Base-by-base conservation (phyloP, 1,140 invertebrate species). In the Euura lappo region DNA sequence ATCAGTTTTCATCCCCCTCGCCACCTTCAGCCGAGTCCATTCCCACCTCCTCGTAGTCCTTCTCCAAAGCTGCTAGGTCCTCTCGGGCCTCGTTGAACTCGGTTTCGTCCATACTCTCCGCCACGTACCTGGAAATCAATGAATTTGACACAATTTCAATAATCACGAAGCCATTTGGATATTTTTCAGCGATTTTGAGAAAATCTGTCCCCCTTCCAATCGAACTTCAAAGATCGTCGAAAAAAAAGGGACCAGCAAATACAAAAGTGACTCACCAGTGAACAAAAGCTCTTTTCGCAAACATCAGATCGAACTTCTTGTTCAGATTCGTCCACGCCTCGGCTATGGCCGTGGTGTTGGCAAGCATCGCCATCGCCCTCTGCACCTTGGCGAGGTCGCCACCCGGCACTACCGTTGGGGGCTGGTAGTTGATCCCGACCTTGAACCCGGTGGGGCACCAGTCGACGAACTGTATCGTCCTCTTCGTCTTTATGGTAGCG, bases 361-460 rank as follows among this genome's bases (percentile, higher is more conserved):
- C 94, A 84, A 97, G 86, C 94, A 96, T 95, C 84, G 95, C 96
- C 4, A 96, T 94, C 5, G 95, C 95, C 74, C 94, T 89, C 83
- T 94, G 93, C 5, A 95, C 94, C 85, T 95, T 95, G 45, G 95
- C 95, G 77, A 96, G 86, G 86, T 96, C 95, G 83, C 92, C 94
- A 79, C 88, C 95, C 75, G 90, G 95, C 79, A 91, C 95, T 74
- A 94, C 94, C 44, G 93, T 95, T 2, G 95, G 95, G 64, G 94
- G 94, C 84, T 96, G 95, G 85, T 96, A 94, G 89, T 95, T 95
- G 82, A 95, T 95, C 71, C 92, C 92, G 65, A 88, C 91, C 80
- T 89, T 92, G 77, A 92, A 92, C 60, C 91, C 91, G 45, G 91
- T 92, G 2, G 91, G 91, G 81, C 91, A 92, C 90, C 91, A 92